Evolutionary conservation across 2,797 vertebrate species (phyloP), one percentile per base, ranked within the genome.

Genomic region (Urosaurus nigricauda): DNA sequence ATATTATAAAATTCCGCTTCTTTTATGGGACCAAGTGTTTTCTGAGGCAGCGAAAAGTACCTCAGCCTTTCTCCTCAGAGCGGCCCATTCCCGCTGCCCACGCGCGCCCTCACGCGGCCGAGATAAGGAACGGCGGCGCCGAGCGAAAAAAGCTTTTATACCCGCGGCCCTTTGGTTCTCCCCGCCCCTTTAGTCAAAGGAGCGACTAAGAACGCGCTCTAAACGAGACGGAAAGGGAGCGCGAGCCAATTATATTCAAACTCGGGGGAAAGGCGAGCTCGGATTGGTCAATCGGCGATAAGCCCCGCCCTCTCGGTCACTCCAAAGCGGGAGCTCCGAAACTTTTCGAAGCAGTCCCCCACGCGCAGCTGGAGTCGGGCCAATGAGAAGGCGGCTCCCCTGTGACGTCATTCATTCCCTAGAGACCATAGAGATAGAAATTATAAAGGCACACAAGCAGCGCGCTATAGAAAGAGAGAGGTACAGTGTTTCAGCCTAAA

Each of bases 321-420:
- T 1, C 53, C 51, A 58, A 37, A 80, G 58, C 73, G 4, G 58
- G 58, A 32, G 65, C 17, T 68, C 11, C 9, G 80, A 68, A 63
- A 82, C 35, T 43, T 82, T 65, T 37, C 19, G 14, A 81, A 37
- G 24, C 8, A 1, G 21, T 65, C 26, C 26, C 26, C 63, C 29
- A 86, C 89, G 90, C 87, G 90, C 90, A 86, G 77, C 83, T 81
- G 11, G 5, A 19, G 16, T 1, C 24, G 26, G 43, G 1, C 71
- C 80, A 75, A 88, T 77, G 12, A 56, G 37, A n/a, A n/a, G 26
- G 60, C 5, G 74, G 26, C 1, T 4, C 9, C 26, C 2, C 4
- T 1, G 40, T 83, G 37, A 83, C 40, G 63, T n/a, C 2, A 19
- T 47, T 47, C 16, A 9, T 4, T 43, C 47, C 1, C 47, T 1